Evolutionary conservation across 2,113 vertebrate species (phyloP).

Genomic region (Apodemus sylvaticus): DNA sequence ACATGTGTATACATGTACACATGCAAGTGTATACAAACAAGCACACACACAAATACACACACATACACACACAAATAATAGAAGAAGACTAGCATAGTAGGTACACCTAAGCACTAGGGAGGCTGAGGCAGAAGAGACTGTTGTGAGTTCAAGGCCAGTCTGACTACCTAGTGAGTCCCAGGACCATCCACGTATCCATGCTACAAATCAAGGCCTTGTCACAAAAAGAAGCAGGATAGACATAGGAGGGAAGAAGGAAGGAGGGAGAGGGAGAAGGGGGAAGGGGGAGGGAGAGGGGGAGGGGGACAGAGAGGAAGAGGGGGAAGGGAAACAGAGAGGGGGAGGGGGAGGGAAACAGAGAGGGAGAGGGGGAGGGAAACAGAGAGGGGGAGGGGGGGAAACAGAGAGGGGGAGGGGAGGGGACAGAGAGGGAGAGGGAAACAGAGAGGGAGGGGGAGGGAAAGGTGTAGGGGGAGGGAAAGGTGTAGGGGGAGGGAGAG

Average conservation of each 20-base stretch:
- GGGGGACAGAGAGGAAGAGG: no score
- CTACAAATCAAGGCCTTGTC: background rate
- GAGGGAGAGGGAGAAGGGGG: background rate
- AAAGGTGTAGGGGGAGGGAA: no score
- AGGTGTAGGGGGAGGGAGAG: no score
- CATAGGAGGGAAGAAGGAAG: fast-evolving
- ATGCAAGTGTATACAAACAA: background rate
- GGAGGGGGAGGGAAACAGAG: no score
- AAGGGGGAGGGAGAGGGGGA: background rate
- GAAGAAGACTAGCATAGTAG: background rate
- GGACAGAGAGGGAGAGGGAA: no score
- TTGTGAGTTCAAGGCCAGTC: background rate
- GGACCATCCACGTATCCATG: no score
- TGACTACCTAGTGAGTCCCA: background rate
- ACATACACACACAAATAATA: background rate
- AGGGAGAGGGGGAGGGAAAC: no score
- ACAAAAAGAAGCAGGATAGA: background rate
- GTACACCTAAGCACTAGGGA: background rate
- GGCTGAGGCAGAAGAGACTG: background rate
- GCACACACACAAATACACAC: background rate
- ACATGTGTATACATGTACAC: background rate
- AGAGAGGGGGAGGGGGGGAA: no score
- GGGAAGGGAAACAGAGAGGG: no score
- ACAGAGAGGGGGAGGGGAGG: no score
- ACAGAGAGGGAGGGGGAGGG: no score